Evolutionary conservation across 2,888 invertebrate species (phyloP), one percentile per base, ranked within the genome.

Genomic region (Amphipyra tragopoginis): DNA sequence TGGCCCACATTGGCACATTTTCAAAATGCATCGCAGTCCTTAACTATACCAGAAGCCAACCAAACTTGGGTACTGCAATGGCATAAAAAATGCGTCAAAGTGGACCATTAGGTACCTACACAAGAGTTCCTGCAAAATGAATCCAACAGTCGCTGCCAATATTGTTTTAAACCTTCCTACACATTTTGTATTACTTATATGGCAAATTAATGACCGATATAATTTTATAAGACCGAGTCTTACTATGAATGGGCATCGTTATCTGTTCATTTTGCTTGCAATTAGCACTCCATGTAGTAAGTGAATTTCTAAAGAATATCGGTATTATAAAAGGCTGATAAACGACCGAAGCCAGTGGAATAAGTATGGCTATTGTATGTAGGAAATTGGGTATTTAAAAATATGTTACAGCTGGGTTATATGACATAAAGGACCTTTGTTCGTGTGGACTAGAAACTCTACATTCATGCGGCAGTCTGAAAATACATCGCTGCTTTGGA

Each of bases 211-310:
- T 50, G 10, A 15, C 15, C 55, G 11, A 71, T 75, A 50, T 40
- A 56, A 51, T 56, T 59, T 60, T 48, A 52, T 45, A 54, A 29
- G 50, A 15, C 29, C 21, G 1, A 56, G 62, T 66, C 66, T 56
- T 38, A 42, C 65, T 47, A 36, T 79, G 76, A 72, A 71, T 68
- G 59, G 74, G 43, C 63, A 44, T 65, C 75, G 8, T 81, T 81
- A 79, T 64, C 58, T 60, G 67, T 81, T 80, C 74, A 79, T 81
- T 86, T 81, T 80, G 78, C 74, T 81, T 58, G 85, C 89, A 89
- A 88, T 89, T 89, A 88, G 88, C 85, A 86, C 86, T 80, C 79
- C 76, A 74, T 82, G 77, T 87, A 80, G 73, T 72, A 68, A 78
- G 78, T 81, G 78, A 84, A 84, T 79, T 83, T 81, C 72, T 70